Evolutionary conservation across 2,888 invertebrate species (phyloP).

Genomic region (Pandemis cinnamomeana): DNA sequence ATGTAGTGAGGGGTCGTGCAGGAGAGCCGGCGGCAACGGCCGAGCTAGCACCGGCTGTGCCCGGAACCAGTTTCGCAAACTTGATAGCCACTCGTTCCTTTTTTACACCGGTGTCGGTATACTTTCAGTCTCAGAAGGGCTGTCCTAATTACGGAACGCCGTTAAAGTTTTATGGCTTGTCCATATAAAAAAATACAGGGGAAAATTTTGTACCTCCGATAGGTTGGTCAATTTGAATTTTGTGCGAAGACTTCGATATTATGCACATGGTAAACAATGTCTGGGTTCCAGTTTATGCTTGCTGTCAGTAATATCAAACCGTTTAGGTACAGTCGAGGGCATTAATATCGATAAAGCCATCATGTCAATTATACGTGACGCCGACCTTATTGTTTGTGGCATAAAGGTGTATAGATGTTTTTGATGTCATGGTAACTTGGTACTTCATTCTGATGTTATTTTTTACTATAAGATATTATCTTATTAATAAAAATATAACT

Average conservation of each 20-base stretch:
- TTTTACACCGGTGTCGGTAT: conserved; percentile 46
- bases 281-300: too few relatives aligned
- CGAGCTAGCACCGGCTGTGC: conserved; percentile 49
- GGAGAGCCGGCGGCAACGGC: conserved; percentile 62
- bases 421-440: too few relatives aligned
- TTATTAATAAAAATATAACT: too few relatives aligned
- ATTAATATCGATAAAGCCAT: too few relatives aligned
- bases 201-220: background rate
- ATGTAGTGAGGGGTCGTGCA: conserved; percentile 51
- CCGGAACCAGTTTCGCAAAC: conserved; percentile 66
- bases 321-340: background rate
- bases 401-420: too few relatives aligned
- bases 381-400: too few relatives aligned
- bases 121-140: conserved; percentile 49
- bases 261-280: background rate
- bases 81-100: conserved; percentile 50
- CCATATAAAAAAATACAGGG: background rate
- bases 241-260: background rate
- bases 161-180: conserved; percentile 1
- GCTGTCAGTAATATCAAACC: background rate
- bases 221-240: background rate
- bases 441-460: too few relatives aligned
- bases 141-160: conserved; percentile 28
- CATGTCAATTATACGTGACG: too few relatives aligned
- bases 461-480: too few relatives aligned